phyloP scores from a whole-genome alignment of 2,888 invertebrate species.

The Parthenolecanium corni region DNA sequence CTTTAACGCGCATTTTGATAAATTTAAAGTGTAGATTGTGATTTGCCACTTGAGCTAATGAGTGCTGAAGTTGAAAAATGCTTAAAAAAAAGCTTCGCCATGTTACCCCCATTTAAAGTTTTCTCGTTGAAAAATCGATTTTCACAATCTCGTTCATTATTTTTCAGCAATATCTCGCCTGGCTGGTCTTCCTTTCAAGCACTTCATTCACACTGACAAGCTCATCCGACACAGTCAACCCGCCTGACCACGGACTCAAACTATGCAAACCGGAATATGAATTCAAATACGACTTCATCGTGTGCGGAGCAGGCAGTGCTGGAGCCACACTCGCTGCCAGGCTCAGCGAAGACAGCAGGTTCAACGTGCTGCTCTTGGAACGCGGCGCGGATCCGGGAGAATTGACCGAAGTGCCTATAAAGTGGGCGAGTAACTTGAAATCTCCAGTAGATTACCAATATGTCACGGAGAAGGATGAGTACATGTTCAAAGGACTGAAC shows the following conservation, averaged over 20 bases:
- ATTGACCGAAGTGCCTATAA: constrained; percentile 20
- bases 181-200: no score
- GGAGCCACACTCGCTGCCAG: constrained; percentile 29
- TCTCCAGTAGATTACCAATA: constrained; percentile 29
- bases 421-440: constrained; percentile 17
- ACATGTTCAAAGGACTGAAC: constrained; percentile 28
- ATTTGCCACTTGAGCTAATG: no score
- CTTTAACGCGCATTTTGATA: no score
- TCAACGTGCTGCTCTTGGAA: constrained; percentile 30
- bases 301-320: constrained; percentile 30
- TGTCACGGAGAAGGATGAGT: constrained; percentile 15
- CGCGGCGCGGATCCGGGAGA: constrained; percentile 27
- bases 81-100: no score
- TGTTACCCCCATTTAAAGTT: no score
- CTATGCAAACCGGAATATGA: background rate
- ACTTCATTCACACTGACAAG: no score
- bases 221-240: no score
- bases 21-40: no score
- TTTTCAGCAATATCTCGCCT: no score
- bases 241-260: constrained; percentile 20
- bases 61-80: no score
- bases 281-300: constrained; percentile 20
- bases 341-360: constrained; percentile 29
- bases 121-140: no score
- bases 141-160: no score